Percentiles rank a stretch among this genome's conserved stretches.
Evolutionary conservation across 2,113 vertebrate genomes (phyloP).

Genomic region (Acinonyx jubatus): DNA sequence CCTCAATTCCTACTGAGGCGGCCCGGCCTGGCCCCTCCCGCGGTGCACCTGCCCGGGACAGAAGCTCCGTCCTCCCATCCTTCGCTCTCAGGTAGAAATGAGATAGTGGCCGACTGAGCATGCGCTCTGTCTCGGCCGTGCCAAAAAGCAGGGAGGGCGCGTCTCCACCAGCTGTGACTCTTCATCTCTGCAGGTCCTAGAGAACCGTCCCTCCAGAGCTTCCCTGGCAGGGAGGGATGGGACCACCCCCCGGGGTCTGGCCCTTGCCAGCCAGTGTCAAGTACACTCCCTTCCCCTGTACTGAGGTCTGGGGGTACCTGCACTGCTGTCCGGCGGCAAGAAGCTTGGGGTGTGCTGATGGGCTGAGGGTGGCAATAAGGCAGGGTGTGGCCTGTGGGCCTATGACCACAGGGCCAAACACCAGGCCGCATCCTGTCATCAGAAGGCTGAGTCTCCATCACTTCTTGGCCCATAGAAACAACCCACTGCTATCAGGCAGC

Average conservation of each 20-base stretch:
- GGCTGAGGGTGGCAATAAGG: neutral
- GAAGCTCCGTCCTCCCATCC: neutral
- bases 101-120: neutral
- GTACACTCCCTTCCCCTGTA: neutral
- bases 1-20: constrained; percentile 75
- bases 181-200: neutral
- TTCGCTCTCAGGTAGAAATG: constrained; percentile 47
- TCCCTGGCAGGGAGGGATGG: neutral
- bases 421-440: accelerated
- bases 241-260: neutral
- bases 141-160: constrained; percentile 1
- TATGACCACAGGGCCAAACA: neutral
- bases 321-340: neutral
- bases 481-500: neutral
- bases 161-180: neutral
- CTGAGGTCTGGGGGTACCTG: neutral
- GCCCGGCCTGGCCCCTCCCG: neutral
- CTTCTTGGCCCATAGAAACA: neutral
- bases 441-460: neutral
- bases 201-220: neutral
- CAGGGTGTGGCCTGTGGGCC: accelerated
- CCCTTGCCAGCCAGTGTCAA: neutral
- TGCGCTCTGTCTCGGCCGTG: constrained; percentile 7
- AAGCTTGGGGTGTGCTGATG: neutral
- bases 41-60: neutral